Conservation (phyloP, 2,797 vertebrate species). For the Chanos chanos region DNA sequence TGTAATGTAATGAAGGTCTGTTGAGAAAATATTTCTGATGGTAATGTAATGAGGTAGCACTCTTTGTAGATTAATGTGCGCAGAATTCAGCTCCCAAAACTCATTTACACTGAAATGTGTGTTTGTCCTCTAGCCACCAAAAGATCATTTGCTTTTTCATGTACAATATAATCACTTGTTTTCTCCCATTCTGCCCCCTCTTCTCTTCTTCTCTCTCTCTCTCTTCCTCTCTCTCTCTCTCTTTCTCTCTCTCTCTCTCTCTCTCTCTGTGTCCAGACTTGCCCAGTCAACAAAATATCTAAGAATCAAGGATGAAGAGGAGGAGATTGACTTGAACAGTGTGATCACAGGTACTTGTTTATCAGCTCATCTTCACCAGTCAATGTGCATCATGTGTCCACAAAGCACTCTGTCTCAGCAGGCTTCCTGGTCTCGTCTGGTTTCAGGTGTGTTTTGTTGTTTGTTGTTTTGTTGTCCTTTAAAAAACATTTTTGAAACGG, state of each 20-base stretch:
- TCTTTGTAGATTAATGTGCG: not conserved
- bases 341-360: conserved; percentile 59
- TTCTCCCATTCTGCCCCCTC: not conserved
- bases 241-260: not conserved
- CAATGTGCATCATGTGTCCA: not conserved
- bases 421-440: not conserved
- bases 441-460: too few species aligned
- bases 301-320: conserved; percentile 69
- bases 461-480: not conserved
- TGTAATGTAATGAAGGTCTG: too few species aligned
- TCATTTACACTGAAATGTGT: not conserved
- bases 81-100: not conserved
- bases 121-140: conserved; percentile 6
- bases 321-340: conserved; percentile 56
- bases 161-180: not conserved
- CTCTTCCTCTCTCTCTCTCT: not conserved
- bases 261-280: conserved; percentile 57
- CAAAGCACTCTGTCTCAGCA: not conserved
- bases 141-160: not conserved
- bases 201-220: not conserved
- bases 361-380: too few species aligned
- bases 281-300: conserved; percentile 67
- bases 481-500: too few species aligned
- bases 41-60: not conserved
- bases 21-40: too few species aligned